Conservation (phyloP, 2,113 vertebrate species). For the Pyrgilauda ruficollis region DNA sequence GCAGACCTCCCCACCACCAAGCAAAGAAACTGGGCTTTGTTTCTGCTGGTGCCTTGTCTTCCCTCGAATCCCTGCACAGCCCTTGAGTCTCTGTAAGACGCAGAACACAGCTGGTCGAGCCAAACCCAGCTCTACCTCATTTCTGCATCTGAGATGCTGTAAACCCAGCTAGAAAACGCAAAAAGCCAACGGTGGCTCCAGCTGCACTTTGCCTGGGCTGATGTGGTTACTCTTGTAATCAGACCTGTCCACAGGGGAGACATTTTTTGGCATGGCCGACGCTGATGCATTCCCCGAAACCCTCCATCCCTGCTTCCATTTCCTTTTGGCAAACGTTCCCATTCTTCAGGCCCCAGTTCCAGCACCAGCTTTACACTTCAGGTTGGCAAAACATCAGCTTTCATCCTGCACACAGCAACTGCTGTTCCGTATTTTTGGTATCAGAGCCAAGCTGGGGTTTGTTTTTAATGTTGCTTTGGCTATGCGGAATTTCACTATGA, state of each 20-base stretch:
- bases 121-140: neutral
- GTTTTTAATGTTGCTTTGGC: slow-evolving; percentile 57
- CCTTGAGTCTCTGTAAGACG: neutral
- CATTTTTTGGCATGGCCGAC: neutral
- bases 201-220: slow-evolving; percentile 29
- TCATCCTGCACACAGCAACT: slow-evolving; percentile 56
- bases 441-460: slow-evolving; percentile 23
- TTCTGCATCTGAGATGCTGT: neutral
- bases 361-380: slow-evolving; percentile 67
- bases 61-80: neutral
- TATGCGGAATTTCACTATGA: slow-evolving; percentile 55
- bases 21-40: neutral
- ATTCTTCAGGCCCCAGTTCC: slow-evolving; percentile 59
- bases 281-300: slow-evolving; percentile 53
- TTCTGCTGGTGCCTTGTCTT: neutral
- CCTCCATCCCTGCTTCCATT: slow-evolving; percentile 64
- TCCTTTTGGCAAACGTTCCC: slow-evolving; percentile 61
- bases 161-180: neutral
- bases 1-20: neutral
- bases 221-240: slow-evolving; percentile 27
- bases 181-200: neutral
- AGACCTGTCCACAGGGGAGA: slow-evolving; percentile 61
- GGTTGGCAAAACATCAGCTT: slow-evolving; percentile 65
- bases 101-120: neutral
- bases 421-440: slow-evolving; percentile 25